Base-by-base conservation (phyloP, 1,140 invertebrate genomes). In the Portunus trituberculatus region DNA sequence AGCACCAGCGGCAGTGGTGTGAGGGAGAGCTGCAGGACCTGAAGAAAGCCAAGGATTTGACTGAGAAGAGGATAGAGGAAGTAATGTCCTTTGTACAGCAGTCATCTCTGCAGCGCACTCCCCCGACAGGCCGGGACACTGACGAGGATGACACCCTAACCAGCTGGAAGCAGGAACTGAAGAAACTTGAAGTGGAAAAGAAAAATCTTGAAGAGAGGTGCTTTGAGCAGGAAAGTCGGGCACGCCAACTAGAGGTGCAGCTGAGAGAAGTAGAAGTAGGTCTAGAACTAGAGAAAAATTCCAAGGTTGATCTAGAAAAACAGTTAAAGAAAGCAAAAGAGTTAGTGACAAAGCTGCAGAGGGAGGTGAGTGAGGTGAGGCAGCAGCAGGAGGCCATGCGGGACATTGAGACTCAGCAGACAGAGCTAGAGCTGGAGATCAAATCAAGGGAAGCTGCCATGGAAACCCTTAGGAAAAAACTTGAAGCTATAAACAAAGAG, bases 401-500 rank as follows among this genome's bases (percentile, higher is more conserved):
- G 45, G 91, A 93, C 31, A 4, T 95, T 29, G 86, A 92, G 16
- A 48, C 88, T 25, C 52, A 76, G 14, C 92, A 59, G 48, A 95
- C 67, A 88, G 94, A 95, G 84, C 48, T 92, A 0, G 94, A 95
- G 29, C 52, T 59, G 45, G 91, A 92, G 48, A 45, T 95, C n/a
- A 87, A 83, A 25, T 32, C 93, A 32, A 94, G 29, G 48, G 94
- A 95, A 31, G 46, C 45, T 29, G 90, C 91, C 31, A 67, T 93
- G 84, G 91, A 95, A 45, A 39, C 91, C 0, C 29, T 95, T 0
- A 93, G 82, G 32, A 92, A 89, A 76, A 95, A 95, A 82, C 4
- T 95, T 12, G 94, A 95, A n/a, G 59, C 83, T 87, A n/a, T 92
- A 88, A 92, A 92, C 46, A 92, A 93, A 76, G 94, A 95, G 48